phyloP scores from a whole-genome alignment of 2,113 vertebrate genomes.

The Pimephales promelas region DNA sequence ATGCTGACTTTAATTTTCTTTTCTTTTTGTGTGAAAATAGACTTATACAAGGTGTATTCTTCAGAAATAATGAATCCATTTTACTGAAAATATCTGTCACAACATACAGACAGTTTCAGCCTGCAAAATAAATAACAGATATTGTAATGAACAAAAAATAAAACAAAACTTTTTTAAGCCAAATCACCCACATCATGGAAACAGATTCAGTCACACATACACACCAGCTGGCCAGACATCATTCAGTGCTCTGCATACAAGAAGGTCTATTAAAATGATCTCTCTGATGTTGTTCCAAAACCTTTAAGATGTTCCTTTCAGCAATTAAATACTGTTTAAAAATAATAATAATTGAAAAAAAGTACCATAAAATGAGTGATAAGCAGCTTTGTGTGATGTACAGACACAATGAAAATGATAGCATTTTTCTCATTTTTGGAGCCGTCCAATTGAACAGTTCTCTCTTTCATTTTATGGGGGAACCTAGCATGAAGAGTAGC shows the following conservation, averaged over 20 bases:
- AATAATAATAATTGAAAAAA: not conserved
- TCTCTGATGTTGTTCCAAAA: not conserved
- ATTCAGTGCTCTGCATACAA: constrained; percentile 16
- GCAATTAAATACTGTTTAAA: not conserved
- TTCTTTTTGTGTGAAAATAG: too few species aligned
- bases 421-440: not conserved
- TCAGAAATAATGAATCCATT: not conserved
- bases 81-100: not conserved
- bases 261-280: not conserved
- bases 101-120: not conserved
- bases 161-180: not conserved
- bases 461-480: not conserved
- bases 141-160: not conserved
- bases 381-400: not conserved
- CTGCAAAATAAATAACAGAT: not conserved
- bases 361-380: not conserved
- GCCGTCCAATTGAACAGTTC: not conserved
- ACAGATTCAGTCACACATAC: constrained; percentile 19
- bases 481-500: not conserved
- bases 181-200: not conserved
- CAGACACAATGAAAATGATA: not conserved
- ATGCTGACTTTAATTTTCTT: too few species aligned
- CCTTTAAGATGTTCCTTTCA: not conserved
- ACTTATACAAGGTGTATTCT: not conserved
- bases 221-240: constrained; percentile 19